Evolutionary conservation across 2,888 invertebrate species (phyloP), one percentile per base, ranked within the genome.

Genomic region (Xestia ashworthii): DNA sequence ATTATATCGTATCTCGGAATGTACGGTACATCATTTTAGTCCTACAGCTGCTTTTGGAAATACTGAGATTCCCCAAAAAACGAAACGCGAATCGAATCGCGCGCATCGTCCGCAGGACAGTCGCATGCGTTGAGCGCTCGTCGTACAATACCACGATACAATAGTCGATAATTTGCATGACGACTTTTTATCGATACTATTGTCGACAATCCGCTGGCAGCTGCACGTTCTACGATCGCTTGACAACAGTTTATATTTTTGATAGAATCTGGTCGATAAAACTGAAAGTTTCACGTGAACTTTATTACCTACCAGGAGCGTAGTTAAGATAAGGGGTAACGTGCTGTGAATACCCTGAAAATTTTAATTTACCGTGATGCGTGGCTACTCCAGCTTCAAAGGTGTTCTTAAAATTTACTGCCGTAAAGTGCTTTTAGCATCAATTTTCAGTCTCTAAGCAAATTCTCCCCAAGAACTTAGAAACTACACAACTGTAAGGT

Each of bases 141-240:
- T 86, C 87, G 86, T 86, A 95, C 95, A 96, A 96, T 95, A 90
- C 92, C 86, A 88, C 91, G 90, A 90, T 91, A 95, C 95, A 95
- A 96, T 95, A 93, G 91, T 92, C 90, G 89, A 94, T 96, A 96
- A 96, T 96, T 96, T 96, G 96, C 96, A 96, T 96, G 96, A 96
- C 96, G 95, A 88, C 91, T 96, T 96, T 96, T 96, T 96, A 95
- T 95, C 93, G 92, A 92, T 90, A 93, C 91, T 88, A 92, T 95
- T 95, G 95, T 94, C 93, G 93, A 91, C 90, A 90, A 90, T 91
- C 88, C 82, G 72, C 90, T 88, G 84, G 91, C 96, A 96, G 96
- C 96, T 96, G 96, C 94, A 85, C 74, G 78, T 76, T 78, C 73
- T 73, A 78, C 77, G 53, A 72, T 60, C 69, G 70, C 41, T 78